Evolutionary conservation across 2,113 vertebrate species (phyloP), one percentile per base, ranked within the genome.

Genomic region (Melanotaenia duboulayi): DNA sequence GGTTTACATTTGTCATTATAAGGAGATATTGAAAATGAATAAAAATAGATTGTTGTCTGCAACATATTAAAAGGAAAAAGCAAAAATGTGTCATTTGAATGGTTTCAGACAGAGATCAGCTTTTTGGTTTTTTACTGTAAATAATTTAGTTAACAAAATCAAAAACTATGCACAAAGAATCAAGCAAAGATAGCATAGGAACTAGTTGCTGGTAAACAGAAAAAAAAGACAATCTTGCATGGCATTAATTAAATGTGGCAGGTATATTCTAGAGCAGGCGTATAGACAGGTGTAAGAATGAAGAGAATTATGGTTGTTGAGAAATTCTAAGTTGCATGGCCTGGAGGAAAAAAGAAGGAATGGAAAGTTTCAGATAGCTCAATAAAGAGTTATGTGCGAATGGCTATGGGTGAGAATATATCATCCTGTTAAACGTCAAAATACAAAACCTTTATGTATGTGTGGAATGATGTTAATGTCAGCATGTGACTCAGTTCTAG

Each of bases 231-330:
- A 66, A 52, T n/a, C 19, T n/a, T 39, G 40, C 56, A 52, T 19
- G 13, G 2, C 9, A 13, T 54, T 0, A 37, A 22, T 40, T 37
- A 44, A 14, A 0, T 9, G 0, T 10, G 37, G 49, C 40, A 23
- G 11, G 1, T n/a, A 57, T 24, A 50, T 14, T 14, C 20, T 12
- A 13, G 14, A 71, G 46, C 24, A 54, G 14, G 12, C 70, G 11
- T 11, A 35, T 3, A 22, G 59, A 32, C 40, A 9, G 28, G 13
- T 44, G 32, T 3, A 40, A 23, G 23, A 5, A 57, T 49, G 25
- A 32, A 35, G 20, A 51, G 62, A 23, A 28, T 46, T 32, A 28
- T 56, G 51, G 42, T 14, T 11, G 28, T 4, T 52, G 24, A 62
- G 25, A 70, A 42, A 25, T 35, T 51, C 8, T 50, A 8, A 0